Conservation (phyloP, 2,797 vertebrate species). For the Acipenser ruthenus region DNA sequence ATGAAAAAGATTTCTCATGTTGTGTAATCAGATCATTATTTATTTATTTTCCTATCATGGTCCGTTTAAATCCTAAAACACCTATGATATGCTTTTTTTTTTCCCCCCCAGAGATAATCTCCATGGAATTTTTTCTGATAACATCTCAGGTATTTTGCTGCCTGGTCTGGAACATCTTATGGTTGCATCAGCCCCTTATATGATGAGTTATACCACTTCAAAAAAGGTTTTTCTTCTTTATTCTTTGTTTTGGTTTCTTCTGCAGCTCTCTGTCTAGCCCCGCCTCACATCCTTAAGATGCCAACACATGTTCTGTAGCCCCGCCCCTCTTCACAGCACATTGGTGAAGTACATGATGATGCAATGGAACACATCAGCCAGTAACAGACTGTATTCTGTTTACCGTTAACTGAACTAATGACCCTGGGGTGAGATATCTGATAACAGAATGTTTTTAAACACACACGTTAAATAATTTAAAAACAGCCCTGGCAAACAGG, state of each 20-base stretch:
- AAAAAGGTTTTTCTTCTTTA: no score
- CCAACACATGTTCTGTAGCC: no score
- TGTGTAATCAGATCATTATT: constrained; percentile 36
- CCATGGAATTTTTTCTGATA: constrained; percentile 28
- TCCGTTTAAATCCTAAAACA: constrained; percentile 41
- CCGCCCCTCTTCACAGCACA: no score
- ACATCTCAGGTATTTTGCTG: constrained; percentile 26
- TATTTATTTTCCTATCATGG: constrained; percentile 40
- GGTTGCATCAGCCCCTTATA: background rate
- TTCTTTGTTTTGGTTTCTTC: no score
- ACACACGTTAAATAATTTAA: constrained; percentile 16
- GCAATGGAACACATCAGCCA: no score
- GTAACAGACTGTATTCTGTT: no score
- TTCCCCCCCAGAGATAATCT: constrained; percentile 20
- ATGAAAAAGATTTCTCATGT: constrained; percentile 29
- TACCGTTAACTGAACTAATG: no score
- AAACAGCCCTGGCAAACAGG: constrained; percentile 2
- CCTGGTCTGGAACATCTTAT: background rate
- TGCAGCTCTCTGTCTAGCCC: no score
- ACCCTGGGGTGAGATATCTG: no score
- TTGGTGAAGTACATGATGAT: no score
- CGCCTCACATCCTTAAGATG: no score
- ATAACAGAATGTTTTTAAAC: background rate
- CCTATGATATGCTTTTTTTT: constrained; percentile 36
- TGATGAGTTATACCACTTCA: no score